Conservation (phyloP, 2,113 vertebrate genomes). For the Hippocampus guttulatus region DNA sequence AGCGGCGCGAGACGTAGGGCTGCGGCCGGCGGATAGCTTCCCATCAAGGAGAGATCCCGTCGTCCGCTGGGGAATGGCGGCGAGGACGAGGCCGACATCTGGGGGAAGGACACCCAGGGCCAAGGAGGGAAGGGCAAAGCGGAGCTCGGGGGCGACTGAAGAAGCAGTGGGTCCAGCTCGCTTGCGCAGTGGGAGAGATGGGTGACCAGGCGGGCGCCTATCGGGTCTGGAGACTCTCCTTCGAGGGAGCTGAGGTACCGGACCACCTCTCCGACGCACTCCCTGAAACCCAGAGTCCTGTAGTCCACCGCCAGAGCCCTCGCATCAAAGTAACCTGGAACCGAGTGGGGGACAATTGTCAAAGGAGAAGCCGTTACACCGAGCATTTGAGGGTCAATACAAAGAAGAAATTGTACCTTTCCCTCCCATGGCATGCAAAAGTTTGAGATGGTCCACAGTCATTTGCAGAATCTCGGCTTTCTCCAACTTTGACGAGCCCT, state of each 20-base stretch:
- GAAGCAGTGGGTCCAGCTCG: conserved; percentile 82
- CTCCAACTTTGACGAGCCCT: conserved; percentile 93
- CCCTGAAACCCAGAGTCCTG: conserved; percentile 89
- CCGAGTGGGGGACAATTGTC: conserved; percentile 1
- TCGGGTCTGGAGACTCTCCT: conserved; percentile 80
- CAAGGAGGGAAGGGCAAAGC: conserved; percentile 79
- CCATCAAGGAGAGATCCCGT: conserved; percentile 75
- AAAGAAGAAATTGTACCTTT: conserved; percentile 70
- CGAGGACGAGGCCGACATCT: conserved; percentile 70
- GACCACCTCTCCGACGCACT: conserved; percentile 90
- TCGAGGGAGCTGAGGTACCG: conserved; percentile 86
- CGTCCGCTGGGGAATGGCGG: conserved; percentile 60
- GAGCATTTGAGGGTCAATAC: neutral
- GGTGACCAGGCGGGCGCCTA: conserved; percentile 86
- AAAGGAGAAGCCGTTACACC: neutral
- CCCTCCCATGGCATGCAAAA: conserved; percentile 87
- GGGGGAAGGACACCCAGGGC: conserved; percentile 85
- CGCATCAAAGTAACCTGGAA: conserved; percentile 86
- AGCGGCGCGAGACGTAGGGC: conserved; percentile 70
- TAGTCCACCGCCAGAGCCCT: conserved; percentile 88
- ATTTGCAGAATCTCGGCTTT: conserved; percentile 95
- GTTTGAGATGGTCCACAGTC: conserved; percentile 94
- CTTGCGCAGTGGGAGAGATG: conserved; percentile 89
- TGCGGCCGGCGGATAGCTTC: conserved; percentile 69
- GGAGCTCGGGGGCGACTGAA: conserved; percentile 55